Evolutionary conservation across 1,140 invertebrate species (phyloP), one percentile per base, ranked within the genome.

Genomic region (Drosophila prosaltans): DNA sequence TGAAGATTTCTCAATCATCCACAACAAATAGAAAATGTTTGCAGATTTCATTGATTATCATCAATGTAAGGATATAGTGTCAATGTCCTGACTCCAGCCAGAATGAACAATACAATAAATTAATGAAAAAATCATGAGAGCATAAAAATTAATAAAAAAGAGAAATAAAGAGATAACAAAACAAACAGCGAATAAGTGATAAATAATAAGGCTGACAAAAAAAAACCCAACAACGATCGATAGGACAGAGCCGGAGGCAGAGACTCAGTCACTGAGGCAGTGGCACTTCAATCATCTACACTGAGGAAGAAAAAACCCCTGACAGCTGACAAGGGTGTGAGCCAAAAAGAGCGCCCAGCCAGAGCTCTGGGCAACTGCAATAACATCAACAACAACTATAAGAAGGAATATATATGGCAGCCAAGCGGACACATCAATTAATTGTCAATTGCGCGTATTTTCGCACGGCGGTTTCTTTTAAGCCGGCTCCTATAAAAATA

Each of bases 371-470:
- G 45, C 36, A 68, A 63, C 78, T 69, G 48, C 64, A 65, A 26
- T 65, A 66, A 16, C 59, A 76, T 11, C 60, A 68, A 43, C 41
- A 69, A 62, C 51, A 65, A 36, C 32, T 4, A 30, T 4, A 30
- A 30, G 28, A 30, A 40, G 43, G 51, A 72, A 68, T 57, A 71
- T 26, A 68, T 57, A 71, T 26, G 58, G 58, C 55, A 64, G 55
- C 36, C 60, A 59, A 89, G 84, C 84, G 85, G 84, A 89, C 84
- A 89, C 84, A 89, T 89, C 84, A 89, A 89, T 89, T 89, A 89
- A 89, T 89, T 89, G 84, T 89, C 84, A 89, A 89, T 89, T 89
- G 84, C 84, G 84, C 84, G 83, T 86, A 83, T 86, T 86, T 86
- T 86, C 83, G 83, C 83, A 86, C 83, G 84, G 83, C 83, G 84